Conservation (phyloP, 2,888 invertebrate species). For the Aleiodes alternator region DNA sequence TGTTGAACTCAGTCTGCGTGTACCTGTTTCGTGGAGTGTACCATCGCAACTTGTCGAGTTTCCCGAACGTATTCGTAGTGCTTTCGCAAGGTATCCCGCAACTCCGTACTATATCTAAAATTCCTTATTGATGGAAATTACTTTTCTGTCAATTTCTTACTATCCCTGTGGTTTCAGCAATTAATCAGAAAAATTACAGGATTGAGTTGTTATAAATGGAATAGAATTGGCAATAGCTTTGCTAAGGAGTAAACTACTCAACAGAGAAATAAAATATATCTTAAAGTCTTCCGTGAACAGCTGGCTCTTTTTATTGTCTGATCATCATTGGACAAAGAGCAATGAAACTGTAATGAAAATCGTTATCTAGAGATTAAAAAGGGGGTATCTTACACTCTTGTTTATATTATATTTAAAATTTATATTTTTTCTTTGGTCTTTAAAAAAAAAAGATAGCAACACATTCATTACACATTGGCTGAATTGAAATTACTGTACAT, state of each 20-base stretch:
- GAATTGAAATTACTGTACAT: neutral
- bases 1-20: conserved; percentile 66
- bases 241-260: neutral
- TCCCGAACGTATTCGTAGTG: conserved; percentile 63
- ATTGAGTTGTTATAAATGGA: neutral
- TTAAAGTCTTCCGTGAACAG: conserved; percentile 1
- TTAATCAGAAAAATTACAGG: conserved; percentile 16
- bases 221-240: neutral
- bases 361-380: neutral
- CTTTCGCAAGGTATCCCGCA: conserved; percentile 72
- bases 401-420: neutral
- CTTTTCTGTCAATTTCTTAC: neutral
- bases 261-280: neutral
- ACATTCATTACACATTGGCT: neutral
- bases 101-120: conserved; percentile 65
- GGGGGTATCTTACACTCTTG: neutral
- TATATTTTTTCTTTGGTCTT: neutral
- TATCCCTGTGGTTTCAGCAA: neutral
- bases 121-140: neutral
- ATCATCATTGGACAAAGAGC: too few relatives aligned
- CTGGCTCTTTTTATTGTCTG: too few relatives aligned
- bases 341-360: neutral
- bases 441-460: neutral
- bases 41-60: conserved; percentile 52
- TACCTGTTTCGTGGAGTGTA: conserved; percentile 67